These are phyloP conservation scores for Argyresthia albistria DNA, from an alignment of 2,888 invertebrate species.

Conservation along the genomic window DNA sequence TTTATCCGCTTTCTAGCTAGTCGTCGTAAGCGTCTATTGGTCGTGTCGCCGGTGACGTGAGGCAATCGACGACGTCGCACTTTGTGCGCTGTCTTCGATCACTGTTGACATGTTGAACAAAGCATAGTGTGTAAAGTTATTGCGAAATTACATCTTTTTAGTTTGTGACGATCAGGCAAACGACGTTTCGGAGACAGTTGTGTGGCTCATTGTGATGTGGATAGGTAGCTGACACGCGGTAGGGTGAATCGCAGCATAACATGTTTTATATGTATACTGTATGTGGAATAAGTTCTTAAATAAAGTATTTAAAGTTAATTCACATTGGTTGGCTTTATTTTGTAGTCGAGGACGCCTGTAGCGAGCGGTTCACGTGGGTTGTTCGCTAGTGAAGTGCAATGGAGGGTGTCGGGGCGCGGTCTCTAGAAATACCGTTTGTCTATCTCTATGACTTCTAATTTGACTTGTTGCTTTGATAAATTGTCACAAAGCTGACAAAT, in stretches of 20 bases:
- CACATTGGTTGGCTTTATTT: constrained; percentile 60
- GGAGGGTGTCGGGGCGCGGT: background rate
- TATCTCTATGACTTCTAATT: background rate
- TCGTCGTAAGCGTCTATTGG: background rate
- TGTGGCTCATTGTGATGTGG: constrained; percentile 67
- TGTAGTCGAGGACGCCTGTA: constrained; percentile 7
- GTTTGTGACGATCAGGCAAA: constrained; percentile 48
- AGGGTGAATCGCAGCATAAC: constrained; percentile 67
- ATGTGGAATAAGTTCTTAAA: constrained; percentile 71
- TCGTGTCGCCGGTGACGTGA: background rate
- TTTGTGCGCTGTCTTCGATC: constrained; percentile 47
- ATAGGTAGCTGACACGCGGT: constrained; percentile 68
- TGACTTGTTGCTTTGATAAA: too few species aligned
- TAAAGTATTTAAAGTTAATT: constrained; percentile 72
- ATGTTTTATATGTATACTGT: constrained; percentile 71
- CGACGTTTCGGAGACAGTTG: constrained; percentile 37
- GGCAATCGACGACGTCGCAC: background rate
- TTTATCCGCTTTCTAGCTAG: too few species aligned
- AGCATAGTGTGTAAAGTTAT: constrained; percentile 65
- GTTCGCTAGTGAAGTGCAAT: too few species aligned
- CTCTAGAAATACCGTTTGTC: background rate
- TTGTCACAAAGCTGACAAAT: background rate
- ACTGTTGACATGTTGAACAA: constrained; percentile 57
- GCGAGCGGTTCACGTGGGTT: background rate
- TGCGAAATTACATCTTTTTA: constrained; percentile 56